phyloP scores from a whole-genome alignment of 2,888 invertebrate genomes.

The Drosophila imparisetae region DNA sequence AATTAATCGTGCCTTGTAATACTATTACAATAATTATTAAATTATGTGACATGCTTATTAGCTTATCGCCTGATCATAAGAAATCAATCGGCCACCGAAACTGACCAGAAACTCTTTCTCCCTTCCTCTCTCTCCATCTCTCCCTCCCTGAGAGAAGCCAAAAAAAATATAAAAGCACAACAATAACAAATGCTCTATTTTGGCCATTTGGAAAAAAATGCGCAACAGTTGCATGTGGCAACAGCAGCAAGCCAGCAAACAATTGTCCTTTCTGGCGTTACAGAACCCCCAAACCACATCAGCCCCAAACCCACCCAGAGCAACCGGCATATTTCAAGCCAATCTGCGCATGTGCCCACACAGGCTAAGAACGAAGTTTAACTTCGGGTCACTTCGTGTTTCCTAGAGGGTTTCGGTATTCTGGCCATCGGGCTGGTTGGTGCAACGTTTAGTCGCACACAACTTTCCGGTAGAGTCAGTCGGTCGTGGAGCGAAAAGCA shows the following conservation, averaged over 20 bases:
- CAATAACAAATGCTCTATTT: conserved; percentile 37
- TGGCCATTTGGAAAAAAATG: conserved; percentile 68
- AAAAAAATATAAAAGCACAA: conserved; percentile 17
- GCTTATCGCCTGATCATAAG: conserved; percentile 42
- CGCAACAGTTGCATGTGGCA: conserved; percentile 72
- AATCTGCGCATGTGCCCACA: conserved; percentile 75
- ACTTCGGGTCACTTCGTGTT: conserved; percentile 15
- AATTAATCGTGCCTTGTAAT: conserved; percentile 18
- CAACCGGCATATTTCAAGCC: conserved; percentile 36
- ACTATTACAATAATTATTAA: conserved; percentile 36
- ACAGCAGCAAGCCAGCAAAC: conserved; percentile 63
- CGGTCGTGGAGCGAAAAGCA: conserved; percentile 45
- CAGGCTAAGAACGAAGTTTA: conserved; percentile 26
- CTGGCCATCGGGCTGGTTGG: conserved; percentile 14
- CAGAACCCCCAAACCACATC: conserved; percentile 2
- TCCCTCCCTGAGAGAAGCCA: not conserved
- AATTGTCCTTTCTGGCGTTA: conserved; percentile 68
- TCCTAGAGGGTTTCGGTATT: conserved; percentile 9
- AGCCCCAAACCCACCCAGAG: not conserved
- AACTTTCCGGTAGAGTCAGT: conserved; percentile 54
- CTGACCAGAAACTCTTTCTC: not conserved
- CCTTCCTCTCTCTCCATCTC: not conserved
- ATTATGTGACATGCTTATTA: conserved; percentile 48
- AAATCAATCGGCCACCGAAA: conserved; percentile 1
- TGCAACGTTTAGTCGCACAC: conserved; percentile 54